Conservation (phyloP, 2,797 vertebrate genomes). For the Eospalax fontanierii region DNA sequence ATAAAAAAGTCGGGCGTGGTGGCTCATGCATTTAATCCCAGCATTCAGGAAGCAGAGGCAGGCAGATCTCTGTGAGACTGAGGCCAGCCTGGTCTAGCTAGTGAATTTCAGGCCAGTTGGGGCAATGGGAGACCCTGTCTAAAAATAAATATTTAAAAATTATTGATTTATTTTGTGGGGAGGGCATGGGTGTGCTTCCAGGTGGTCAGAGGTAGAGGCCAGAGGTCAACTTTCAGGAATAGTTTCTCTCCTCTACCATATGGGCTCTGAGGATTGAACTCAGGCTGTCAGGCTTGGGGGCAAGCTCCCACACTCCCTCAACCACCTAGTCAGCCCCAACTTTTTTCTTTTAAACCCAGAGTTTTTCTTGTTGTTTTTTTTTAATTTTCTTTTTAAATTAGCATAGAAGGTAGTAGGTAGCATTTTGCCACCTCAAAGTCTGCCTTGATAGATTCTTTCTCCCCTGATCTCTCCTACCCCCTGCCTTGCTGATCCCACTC, state of each 20-base stretch:
- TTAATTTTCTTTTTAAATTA: neutral
- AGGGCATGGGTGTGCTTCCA: neutral
- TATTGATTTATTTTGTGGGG: neutral
- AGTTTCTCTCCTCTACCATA: neutral
- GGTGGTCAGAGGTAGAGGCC: no score
- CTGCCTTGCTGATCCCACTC: no score
- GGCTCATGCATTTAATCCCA: no score
- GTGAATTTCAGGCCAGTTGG: no score
- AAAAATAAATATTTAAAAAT: no score
- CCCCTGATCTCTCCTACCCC: neutral
- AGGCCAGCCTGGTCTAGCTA: no score
- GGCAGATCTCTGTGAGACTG: no score
- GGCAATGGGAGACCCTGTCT: no score
- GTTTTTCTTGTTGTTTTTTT: neutral
- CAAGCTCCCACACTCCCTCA: neutral
- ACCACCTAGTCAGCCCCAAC: neutral
- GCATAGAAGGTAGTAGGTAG: neutral
- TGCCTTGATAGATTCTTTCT: neutral
- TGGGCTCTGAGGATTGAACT: neutral
- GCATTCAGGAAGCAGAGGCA: no score
- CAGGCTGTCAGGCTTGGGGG: neutral
- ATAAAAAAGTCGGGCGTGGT: no score
- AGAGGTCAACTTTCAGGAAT: neutral
- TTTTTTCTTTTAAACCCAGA: neutral
- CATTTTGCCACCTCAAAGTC: neutral